These are phyloP conservation scores for Xylota segnis DNA, from an alignment of 2,888 invertebrate genomes.

Conservation along the genomic window DNA sequence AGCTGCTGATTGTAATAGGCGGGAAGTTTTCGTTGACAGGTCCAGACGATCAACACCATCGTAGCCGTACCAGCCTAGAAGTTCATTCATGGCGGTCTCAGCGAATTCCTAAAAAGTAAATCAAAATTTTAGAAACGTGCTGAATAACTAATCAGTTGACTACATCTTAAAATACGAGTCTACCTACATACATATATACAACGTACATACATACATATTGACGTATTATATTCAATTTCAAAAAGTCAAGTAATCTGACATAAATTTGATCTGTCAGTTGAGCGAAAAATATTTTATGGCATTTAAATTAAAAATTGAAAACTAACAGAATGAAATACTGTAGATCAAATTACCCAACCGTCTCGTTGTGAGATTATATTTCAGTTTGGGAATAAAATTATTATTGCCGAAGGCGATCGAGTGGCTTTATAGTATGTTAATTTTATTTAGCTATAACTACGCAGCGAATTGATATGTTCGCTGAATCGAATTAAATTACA, in stretches of 20 bases:
- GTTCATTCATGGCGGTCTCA: slow-evolving; percentile 96
- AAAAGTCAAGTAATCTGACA: slow-evolving; percentile 18
- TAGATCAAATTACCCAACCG: slow-evolving; percentile 32
- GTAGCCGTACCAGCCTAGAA: slow-evolving; percentile 96
- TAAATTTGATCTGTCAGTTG: slow-evolving; percentile 58
- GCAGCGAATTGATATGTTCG: background rate
- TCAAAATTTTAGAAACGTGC: background rate
- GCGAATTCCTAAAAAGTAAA: slow-evolving; percentile 91
- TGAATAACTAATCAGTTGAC: slow-evolving; percentile 16
- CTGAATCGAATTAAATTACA: background rate
- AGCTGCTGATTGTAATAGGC: slow-evolving; percentile 80
- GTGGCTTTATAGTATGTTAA: slow-evolving; percentile 31
- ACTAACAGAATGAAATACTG: slow-evolving; percentile 39
- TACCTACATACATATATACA: no score
- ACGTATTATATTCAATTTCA: slow-evolving; percentile 18
- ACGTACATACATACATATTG: background rate
- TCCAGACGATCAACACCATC: slow-evolving; percentile 88
- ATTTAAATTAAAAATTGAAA: slow-evolving; percentile 46
- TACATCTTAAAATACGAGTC: background rate
- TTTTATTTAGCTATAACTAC: background rate
- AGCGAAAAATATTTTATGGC: slow-evolving; percentile 54
- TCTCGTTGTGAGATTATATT: slow-evolving; percentile 12
- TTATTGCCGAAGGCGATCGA: slow-evolving; percentile 14
- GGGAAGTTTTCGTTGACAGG: slow-evolving; percentile 83
- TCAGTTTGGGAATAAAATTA: slow-evolving; percentile 46